A percentile compares a stretch with the other conserved stretches of the same genome.
Conservation (phyloP, 1,140 invertebrate genomes). For the Dendrolimus punctatus region DNA sequence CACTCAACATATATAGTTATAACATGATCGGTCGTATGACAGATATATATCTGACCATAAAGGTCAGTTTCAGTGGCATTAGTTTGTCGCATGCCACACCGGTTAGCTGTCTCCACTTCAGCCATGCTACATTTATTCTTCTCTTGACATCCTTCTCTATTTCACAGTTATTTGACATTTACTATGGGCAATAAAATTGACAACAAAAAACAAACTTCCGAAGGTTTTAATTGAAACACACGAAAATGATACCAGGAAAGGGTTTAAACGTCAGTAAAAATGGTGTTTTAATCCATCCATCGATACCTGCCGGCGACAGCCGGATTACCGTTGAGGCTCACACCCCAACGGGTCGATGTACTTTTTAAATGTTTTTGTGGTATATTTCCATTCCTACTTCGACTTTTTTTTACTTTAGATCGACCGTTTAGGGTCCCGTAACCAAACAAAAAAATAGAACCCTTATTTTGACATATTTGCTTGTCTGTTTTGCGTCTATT, state of each 20-base stretch:
- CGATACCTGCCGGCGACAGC: constrained; percentile 50
- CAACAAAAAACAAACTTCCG: constrained; percentile 11
- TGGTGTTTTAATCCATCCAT: constrained; percentile 62
- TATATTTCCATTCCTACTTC: constrained; percentile 2
- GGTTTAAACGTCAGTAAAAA: constrained; percentile 54
- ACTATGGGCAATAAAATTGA: constrained; percentile 3
- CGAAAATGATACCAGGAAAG: constrained; percentile 34
- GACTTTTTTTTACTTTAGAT: too few relatives aligned
- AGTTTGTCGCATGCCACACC: too few relatives aligned
- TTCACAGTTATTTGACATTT: background rate
- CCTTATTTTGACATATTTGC: too few relatives aligned
- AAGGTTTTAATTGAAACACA: constrained; percentile 29
- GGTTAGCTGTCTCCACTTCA: too few relatives aligned
- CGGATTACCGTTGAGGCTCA: constrained; percentile 45
- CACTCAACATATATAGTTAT: too few relatives aligned
- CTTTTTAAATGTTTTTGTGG: constrained; percentile 12
- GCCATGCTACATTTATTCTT: too few relatives aligned
- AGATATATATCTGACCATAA: too few relatives aligned
- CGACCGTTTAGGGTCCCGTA: too few relatives aligned
- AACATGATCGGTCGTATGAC: too few relatives aligned
- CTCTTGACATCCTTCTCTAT: background rate
- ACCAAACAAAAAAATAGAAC: too few relatives aligned
- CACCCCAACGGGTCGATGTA: constrained; percentile 33
- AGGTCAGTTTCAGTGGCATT: too few relatives aligned
- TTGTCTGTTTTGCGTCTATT: too few relatives aligned